These are phyloP conservation scores for Melipona beecheii DNA, from an alignment of 2,888 invertebrate genomes.

Conservation along the genomic window DNA sequence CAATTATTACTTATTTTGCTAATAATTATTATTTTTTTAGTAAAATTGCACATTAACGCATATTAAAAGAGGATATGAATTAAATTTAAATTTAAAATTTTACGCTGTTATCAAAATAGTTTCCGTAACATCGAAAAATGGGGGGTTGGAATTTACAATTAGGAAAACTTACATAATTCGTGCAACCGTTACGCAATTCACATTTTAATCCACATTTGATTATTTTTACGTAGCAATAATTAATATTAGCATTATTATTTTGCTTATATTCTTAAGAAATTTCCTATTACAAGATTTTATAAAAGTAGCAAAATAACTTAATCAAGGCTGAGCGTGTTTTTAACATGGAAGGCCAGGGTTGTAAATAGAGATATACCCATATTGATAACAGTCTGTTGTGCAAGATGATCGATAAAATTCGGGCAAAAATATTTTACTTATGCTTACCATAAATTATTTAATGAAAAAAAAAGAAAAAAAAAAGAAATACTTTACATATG, in stretches of 20 bases:
- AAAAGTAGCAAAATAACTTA: slow-evolving; percentile 84
- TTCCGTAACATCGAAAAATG: neutral
- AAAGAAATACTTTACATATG: neutral
- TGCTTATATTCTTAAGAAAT: slow-evolving; percentile 48
- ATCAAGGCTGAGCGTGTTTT: slow-evolving; percentile 80
- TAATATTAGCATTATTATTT: slow-evolving; percentile 47
- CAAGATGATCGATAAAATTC: slow-evolving; percentile 59
- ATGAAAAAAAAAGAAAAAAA: neutral
- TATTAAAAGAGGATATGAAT: neutral
- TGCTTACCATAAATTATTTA: slow-evolving; percentile 3
- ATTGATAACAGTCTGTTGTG: slow-evolving; percentile 62
- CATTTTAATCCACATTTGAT: slow-evolving; percentile 27
- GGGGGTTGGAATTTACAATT: slow-evolving; percentile 1
- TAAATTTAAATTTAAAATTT: neutral
- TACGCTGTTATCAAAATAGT: neutral
- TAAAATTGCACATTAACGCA: neutral
- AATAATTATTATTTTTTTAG: slow-evolving; percentile 11
- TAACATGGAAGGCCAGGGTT: slow-evolving; percentile 74
- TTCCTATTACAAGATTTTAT: slow-evolving; percentile 71
- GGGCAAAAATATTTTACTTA: slow-evolving; percentile 26
- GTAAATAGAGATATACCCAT: slow-evolving; percentile 56
- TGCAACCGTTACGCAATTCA: slow-evolving; percentile 16
- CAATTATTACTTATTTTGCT: slow-evolving; percentile 16
- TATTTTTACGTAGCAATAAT: slow-evolving; percentile 46
- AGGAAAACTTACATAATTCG: slow-evolving; percentile 11